Evolutionary conservation across 2,888 invertebrate species (phyloP).

Genomic region (Thelaira solivaga): DNA sequence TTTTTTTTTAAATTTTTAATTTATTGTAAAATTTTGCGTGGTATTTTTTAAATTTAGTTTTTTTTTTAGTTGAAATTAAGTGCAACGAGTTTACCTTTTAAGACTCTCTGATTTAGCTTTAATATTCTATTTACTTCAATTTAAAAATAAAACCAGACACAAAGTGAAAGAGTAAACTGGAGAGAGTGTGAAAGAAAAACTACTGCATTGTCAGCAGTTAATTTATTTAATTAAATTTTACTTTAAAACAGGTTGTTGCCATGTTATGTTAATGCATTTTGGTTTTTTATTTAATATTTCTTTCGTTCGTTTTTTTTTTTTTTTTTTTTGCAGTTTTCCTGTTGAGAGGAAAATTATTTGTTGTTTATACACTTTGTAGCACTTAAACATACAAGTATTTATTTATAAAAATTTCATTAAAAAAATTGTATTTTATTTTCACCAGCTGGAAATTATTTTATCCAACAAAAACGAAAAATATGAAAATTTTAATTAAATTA

Average conservation of each 20-base stretch:
- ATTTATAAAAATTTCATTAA: no score
- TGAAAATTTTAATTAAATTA: no score
- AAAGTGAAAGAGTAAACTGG: not conserved
- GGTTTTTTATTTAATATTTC: no score
- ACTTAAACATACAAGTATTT: no score
- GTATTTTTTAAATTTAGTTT: no score
- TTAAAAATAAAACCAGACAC: not conserved
- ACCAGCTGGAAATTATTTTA: no score
- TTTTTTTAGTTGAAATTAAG: not conserved
- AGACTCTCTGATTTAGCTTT: not conserved
- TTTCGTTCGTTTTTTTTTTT: not conserved
- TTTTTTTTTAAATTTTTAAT: not conserved
- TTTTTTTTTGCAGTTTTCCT: not conserved
- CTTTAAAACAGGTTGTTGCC: not conserved
- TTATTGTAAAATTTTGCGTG: no score
- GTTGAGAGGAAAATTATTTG: not conserved
- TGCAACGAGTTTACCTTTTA: not conserved
- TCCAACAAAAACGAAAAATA: no score
- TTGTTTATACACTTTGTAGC: not conserved
- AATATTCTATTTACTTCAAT: not conserved
- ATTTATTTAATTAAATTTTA: slow-evolving; percentile 5
- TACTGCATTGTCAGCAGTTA: slow-evolving; percentile 7
- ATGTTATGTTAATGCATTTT: not conserved
- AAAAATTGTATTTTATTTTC: no score
- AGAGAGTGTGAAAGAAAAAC: not conserved